Evolutionary conservation across 2,797 vertebrate genomes (phyloP).

Genomic region (Perodicticus potto): DNA sequence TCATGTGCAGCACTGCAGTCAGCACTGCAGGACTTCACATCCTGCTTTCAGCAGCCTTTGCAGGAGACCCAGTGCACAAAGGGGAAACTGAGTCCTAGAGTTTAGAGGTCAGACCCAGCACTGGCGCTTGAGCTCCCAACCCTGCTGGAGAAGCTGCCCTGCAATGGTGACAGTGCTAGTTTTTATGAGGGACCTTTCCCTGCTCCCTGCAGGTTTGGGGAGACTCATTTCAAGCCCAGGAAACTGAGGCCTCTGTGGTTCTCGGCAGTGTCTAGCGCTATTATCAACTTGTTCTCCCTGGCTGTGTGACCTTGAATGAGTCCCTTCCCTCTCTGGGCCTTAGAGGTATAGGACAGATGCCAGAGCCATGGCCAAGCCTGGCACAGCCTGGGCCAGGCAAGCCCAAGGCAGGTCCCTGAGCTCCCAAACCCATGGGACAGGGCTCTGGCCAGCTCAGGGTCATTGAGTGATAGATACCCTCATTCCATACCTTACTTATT

Average conservation of each 20-base stretch:
- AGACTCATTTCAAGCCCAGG: background rate
- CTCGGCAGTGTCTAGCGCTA: background rate
- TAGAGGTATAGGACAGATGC: background rate
- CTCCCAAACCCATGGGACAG: background rate
- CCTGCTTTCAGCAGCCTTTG: background rate
- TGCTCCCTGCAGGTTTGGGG: background rate
- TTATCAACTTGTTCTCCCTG: no score
- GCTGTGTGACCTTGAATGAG: background rate
- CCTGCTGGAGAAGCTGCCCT: background rate
- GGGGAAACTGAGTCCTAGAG: background rate
- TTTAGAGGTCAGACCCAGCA: background rate
- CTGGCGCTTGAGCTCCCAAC: background rate
- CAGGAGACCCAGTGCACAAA: background rate
- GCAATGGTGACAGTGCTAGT: rapidly evolving
- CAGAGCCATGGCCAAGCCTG: background rate
- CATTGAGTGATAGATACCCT: background rate
- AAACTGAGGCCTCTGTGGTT: background rate
- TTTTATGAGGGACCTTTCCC: background rate
- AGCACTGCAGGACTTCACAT: no score
- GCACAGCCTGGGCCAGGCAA: no score
- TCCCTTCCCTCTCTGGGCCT: background rate
- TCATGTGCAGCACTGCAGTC: rapidly evolving
- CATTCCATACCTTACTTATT: background rate
- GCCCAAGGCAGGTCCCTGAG: background rate
- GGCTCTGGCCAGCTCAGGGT: rapidly evolving